Evolutionary conservation across 2,888 invertebrate genomes (phyloP).

Genomic region (Apotomis turbidana): DNA sequence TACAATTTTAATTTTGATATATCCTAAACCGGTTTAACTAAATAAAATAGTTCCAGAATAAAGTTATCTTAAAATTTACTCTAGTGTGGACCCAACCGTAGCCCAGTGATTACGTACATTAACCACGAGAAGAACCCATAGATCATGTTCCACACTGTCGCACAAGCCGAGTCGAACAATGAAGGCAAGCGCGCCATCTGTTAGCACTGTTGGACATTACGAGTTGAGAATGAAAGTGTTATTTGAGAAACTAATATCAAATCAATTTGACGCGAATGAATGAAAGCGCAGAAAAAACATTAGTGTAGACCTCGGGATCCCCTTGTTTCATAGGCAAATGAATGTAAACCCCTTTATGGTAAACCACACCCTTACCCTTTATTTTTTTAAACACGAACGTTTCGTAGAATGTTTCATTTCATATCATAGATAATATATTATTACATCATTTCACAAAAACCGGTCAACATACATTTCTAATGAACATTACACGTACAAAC

Average conservation of each 20-base stretch:
- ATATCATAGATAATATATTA: no score
- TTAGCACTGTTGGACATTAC: slow-evolving; percentile 28
- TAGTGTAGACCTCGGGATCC: no score
- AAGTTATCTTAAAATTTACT: neutral
- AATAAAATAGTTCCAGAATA: neutral
- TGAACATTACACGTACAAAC: no score
- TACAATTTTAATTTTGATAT: neutral
- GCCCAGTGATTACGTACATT: slow-evolving; percentile 9
- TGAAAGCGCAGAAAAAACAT: no score
- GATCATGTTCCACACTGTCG: slow-evolving; percentile 22
- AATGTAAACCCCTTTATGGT: no score
- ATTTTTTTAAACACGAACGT: no score
- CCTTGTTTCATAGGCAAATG: no score
- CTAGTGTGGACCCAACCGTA: neutral
- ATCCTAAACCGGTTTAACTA: neutral
- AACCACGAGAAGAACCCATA: slow-evolving; percentile 15
- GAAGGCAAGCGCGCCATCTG: slow-evolving; percentile 30
- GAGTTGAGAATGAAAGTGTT: neutral
- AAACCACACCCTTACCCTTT: no score
- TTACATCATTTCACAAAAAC: no score
- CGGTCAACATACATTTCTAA: no score
- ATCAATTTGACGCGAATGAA: no score
- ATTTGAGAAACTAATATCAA: neutral
- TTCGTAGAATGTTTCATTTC: no score
- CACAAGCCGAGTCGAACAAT: slow-evolving; percentile 27